A percentile compares a stretch with the other conserved stretches of the same genome.
Evolutionary conservation across 2,888 invertebrate genomes (phyloP).

Genomic region (Hyposoter dolosus): DNA sequence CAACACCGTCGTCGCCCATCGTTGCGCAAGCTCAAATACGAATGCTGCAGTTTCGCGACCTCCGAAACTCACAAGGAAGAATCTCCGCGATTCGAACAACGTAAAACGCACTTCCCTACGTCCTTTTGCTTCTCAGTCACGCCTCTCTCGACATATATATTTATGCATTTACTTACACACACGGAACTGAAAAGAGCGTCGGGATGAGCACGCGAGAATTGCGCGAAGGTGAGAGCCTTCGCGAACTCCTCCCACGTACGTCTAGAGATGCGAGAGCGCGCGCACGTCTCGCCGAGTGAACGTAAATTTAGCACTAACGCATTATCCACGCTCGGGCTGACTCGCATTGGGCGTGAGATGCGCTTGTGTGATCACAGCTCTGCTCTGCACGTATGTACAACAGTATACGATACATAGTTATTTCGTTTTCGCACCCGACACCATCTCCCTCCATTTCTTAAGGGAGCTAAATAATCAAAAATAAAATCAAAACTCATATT

Average conservation of each 20-base stretch:
- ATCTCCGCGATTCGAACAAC: not conserved
- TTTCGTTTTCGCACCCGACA: not conserved
- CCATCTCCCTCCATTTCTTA: conserved; percentile 1
- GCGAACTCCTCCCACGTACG: conserved; percentile 70
- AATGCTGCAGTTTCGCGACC: conserved; percentile 60
- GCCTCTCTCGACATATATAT: not conserved
- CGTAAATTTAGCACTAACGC: conserved; percentile 84
- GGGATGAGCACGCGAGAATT: conserved; percentile 33
- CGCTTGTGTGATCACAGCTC: conserved; percentile 65
- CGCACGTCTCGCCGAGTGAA: conserved; percentile 74
- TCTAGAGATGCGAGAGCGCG: conserved; percentile 62
- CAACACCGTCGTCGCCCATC: conserved; percentile 76
- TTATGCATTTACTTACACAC: not conserved
- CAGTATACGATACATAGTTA: not conserved
- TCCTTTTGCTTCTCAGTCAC: not conserved
- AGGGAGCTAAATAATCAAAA: not conserved
- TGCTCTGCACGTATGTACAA: not conserved
- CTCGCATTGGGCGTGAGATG: conserved; percentile 79
- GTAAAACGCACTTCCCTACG: not conserved
- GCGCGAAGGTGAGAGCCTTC: conserved; percentile 70
- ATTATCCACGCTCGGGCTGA: conserved; percentile 83
- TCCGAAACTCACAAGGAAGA: not conserved
- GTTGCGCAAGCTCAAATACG: conserved; percentile 69
- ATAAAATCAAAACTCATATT: not conserved
- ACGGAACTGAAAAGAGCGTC: not conserved